Evolutionary conservation across 2,888 invertebrate species (phyloP).

Genomic region (Mythimna impura): DNA sequence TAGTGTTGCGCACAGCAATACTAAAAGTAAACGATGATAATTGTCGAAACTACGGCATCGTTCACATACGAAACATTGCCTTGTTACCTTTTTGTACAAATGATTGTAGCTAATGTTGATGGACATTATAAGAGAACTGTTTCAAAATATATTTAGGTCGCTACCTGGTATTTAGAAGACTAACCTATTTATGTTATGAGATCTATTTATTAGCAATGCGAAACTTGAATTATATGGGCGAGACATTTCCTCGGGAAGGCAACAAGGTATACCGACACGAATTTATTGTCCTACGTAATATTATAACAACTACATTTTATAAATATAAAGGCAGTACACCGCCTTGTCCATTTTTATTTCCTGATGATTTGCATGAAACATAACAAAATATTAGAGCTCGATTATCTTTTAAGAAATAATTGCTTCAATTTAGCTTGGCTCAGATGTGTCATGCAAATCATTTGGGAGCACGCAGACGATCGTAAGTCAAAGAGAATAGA

Average conservation of each 20-base stretch:
- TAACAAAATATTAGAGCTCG: not conserved
- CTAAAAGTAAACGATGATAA: not conserved
- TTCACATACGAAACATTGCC: slow-evolving; percentile 17
- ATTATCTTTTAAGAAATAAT: not conserved
- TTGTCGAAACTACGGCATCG: slow-evolving; percentile 14
- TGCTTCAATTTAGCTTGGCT: not conserved
- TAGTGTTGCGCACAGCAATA: not conserved
- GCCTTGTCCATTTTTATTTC: not conserved
- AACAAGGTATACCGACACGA: slow-evolving; percentile 3
- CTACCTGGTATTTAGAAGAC: slow-evolving; percentile 24
- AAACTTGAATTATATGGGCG: slow-evolving; percentile 28
- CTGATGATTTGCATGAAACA: slow-evolving; percentile 1
- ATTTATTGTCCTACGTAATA: slow-evolving; percentile 15
- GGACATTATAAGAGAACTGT: slow-evolving; percentile 1
- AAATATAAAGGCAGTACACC: not conserved
- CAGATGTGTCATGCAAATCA: not conserved
- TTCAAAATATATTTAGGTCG: slow-evolving; percentile 15
- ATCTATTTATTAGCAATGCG: slow-evolving; percentile 51
- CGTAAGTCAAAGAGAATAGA: not conserved
- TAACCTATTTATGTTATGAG: slow-evolving; percentile 50
- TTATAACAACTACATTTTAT: slow-evolving; percentile 13
- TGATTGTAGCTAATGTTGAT: slow-evolving; percentile 4
- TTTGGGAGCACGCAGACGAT: slow-evolving; percentile 1
- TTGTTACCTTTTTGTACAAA: slow-evolving; percentile 13
- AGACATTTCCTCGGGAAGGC: slow-evolving; percentile 18